A percentile compares a stretch with the other conserved stretches of the same genome.
phyloP scores from a whole-genome alignment of 2,797 vertebrate genomes.

The Chelidonichthys spinosus region DNA sequence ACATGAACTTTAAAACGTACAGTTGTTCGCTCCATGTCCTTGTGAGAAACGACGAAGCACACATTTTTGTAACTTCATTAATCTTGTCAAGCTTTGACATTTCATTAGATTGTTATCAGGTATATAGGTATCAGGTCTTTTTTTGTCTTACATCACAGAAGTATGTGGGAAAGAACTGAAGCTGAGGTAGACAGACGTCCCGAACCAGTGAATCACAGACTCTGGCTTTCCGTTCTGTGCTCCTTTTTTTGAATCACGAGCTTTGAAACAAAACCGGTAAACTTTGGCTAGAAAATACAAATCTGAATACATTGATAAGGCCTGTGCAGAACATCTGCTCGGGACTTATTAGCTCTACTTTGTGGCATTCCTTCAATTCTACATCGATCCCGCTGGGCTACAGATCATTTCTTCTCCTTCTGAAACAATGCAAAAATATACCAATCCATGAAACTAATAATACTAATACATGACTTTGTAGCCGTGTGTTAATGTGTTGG shows the following conservation, averaged over 20 bases:
- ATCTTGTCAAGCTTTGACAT: constrained; percentile 46
- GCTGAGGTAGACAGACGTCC: constrained; percentile 12
- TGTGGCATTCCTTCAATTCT: neutral
- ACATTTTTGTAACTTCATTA: constrained; percentile 51
- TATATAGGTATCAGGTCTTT: constrained; percentile 37
- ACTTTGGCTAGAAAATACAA: constrained; percentile 43
- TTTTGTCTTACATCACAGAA: constrained; percentile 34
- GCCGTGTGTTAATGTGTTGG: neutral
- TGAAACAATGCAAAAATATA: neutral
- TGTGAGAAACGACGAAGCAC: constrained; percentile 40
- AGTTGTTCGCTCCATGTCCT: constrained; percentile 7
- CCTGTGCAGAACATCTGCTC: neutral
- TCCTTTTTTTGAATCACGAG: constrained; percentile 31
- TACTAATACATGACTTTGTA: no score
- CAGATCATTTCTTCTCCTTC: neutral
- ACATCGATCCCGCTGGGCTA: neutral
- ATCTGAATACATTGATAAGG: neutral
- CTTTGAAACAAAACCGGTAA: constrained; percentile 42
- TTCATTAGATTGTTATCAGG: constrained; percentile 45
- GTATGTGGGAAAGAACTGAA: constrained; percentile 33
- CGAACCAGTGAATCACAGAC: constrained; percentile 26
- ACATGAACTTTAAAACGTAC: constrained; percentile 6
- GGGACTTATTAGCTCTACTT: constrained; percentile 28
- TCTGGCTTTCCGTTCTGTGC: neutral
- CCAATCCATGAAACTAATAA: neutral